Conservation (phyloP, 2,888 invertebrate genomes). For the Zygothrica quintamaculata region DNA sequence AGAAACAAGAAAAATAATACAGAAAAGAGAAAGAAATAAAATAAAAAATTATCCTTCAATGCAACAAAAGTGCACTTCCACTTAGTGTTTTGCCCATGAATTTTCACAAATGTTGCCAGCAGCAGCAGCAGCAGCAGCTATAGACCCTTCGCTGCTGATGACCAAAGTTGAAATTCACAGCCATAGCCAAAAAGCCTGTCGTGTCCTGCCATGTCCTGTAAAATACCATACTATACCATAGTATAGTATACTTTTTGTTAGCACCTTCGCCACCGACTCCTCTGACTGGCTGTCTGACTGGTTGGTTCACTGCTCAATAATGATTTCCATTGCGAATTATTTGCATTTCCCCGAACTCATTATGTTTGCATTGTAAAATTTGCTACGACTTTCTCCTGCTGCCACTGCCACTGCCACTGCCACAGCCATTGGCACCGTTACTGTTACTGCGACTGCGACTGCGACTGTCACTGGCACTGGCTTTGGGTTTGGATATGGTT, state of each 20-base stretch:
- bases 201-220: not conserved
- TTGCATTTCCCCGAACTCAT: slow-evolving; percentile 75
- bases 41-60: not conserved
- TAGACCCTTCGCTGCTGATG: slow-evolving; percentile 24
- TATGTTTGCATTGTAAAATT: slow-evolving; percentile 70
- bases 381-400: slow-evolving; percentile 18
- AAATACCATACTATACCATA: not conserved
- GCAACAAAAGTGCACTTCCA: slow-evolving; percentile 42
- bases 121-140: not conserved
- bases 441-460: not conserved
- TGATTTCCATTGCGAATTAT: slow-evolving; percentile 73
- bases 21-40: too few species aligned
- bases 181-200: slow-evolving; percentile 9
- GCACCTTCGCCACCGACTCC: too few species aligned
- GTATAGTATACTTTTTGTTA: too few species aligned
- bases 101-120: slow-evolving; percentile 30
- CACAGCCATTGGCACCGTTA: not conserved
- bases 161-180: slow-evolving; percentile 38
- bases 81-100: slow-evolving; percentile 44
- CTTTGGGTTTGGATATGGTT: not conserved
- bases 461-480: slow-evolving; percentile 1
- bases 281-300: slow-evolving; percentile 13
- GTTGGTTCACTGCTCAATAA: slow-evolving; percentile 69
- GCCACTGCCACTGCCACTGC: not conserved
- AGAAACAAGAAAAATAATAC: too few species aligned